A percentile compares a stretch with the other conserved stretches of the same genome.
Conservation (phyloP, 2,113 vertebrate genomes). For the Oncorhynchus clarkii region DNA sequence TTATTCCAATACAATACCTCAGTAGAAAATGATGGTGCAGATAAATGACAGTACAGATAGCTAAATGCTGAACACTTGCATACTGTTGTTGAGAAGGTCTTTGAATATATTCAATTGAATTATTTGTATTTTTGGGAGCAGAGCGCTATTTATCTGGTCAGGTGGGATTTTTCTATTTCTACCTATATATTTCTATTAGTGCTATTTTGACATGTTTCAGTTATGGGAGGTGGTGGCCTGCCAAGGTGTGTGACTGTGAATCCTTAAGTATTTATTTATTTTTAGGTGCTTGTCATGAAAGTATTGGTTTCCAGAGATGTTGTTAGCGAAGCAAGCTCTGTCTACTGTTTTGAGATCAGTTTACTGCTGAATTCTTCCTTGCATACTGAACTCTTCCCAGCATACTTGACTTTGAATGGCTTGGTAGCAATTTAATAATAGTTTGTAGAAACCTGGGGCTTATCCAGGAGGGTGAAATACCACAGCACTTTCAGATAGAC, state of each 20-base stretch:
- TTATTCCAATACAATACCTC: no score
- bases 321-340: slow-evolving; percentile 1
- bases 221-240: no score
- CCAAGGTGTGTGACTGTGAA: background rate
- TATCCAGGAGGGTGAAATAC: no score
- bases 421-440: no score
- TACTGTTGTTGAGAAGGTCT: background rate
- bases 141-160: background rate
- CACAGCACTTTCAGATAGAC: no score
- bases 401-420: no score
- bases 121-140: background rate
- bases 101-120: background rate
- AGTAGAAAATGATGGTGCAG: no score
- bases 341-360: slow-evolving; percentile 16
- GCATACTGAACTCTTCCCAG: background rate
- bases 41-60: no score
- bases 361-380: slow-evolving; percentile 11
- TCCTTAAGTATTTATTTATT: slow-evolving; percentile 8
- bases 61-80: background rate
- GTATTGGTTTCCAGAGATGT: slow-evolving; percentile 10
- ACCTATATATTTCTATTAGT: no score
- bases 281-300: slow-evolving; percentile 37
- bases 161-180: background rate
- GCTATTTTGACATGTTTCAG: no score
- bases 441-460: background rate